Percentiles rank a stretch among this genome's conserved stretches.
Evolutionary conservation across 2,888 invertebrate genomes (phyloP).

Genomic region (Drosophila cognata): DNA sequence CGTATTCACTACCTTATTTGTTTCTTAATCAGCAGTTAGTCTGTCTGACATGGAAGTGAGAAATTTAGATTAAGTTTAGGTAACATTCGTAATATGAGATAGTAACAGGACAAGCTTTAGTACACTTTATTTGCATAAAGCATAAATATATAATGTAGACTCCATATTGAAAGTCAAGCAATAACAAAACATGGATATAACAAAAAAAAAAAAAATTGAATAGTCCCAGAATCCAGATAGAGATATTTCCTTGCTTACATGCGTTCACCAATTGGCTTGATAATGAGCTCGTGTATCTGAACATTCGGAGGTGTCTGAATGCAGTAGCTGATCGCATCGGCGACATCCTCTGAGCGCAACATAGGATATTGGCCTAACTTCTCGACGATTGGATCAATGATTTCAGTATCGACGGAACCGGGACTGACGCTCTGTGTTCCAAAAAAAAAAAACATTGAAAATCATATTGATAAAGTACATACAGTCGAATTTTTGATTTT

Average conservation of each 20-base stretch:
- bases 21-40: too few relatives aligned
- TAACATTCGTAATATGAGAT: too few relatives aligned
- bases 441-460: neutral
- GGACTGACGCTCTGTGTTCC: slow-evolving; percentile 79
- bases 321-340: slow-evolving; percentile 78
- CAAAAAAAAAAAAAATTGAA: neutral
- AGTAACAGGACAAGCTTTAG: too few relatives aligned
- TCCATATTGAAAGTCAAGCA: neutral
- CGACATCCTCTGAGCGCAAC: slow-evolving; percentile 72
- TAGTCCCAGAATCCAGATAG: neutral
- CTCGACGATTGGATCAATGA: slow-evolving; percentile 7
- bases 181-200: neutral
- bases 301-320: slow-evolving; percentile 79
- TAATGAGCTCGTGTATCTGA: slow-evolving; percentile 77
- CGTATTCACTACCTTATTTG: too few relatives aligned
- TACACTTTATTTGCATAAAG: neutral
- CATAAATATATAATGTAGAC: neutral
- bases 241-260: neutral
- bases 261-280: slow-evolving; percentile 75
- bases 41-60: too few relatives aligned
- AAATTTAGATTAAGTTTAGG: too few relatives aligned
- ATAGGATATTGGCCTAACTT: neutral
- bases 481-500: neutral
- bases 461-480: neutral
- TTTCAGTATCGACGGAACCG: slow-evolving; percentile 78